phyloP scores from a whole-genome alignment of 2,113 vertebrate species.

The Phaetusa simplex region DNA sequence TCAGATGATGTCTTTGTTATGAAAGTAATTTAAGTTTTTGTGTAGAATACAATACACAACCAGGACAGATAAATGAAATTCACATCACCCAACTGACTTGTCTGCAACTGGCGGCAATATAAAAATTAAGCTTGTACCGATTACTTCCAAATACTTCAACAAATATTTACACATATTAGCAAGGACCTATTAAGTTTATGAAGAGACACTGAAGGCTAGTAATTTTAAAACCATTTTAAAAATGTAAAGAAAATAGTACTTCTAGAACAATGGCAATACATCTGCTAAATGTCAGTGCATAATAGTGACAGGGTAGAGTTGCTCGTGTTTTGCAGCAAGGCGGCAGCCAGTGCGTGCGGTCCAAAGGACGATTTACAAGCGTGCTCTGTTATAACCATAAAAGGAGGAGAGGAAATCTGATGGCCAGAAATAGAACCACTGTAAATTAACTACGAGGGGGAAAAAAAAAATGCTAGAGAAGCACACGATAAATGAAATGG shows the following conservation, averaged over 20 bases:
- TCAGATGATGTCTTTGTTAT: constrained; percentile 43
- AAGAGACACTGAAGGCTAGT: neutral
- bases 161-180: constrained; percentile 1
- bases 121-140: neutral
- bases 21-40: constrained; percentile 42
- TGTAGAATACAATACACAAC: constrained; percentile 16
- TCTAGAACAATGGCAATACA: constrained; percentile 12
- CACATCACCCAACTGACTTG: neutral
- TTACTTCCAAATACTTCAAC: neutral
- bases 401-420: constrained; percentile 60
- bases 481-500: neutral
- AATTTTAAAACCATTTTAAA: neutral
- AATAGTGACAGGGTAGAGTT: neutral
- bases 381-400: constrained; percentile 14
- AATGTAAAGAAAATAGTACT: neutral
- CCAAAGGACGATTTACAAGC: constrained; percentile 22
- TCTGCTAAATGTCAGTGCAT: neutral
- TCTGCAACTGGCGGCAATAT: neutral
- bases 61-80: neutral
- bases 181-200: neutral
- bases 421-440: constrained; percentile 35
- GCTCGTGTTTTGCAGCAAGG: constrained; percentile 26
- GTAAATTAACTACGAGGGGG: neutral
- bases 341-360: neutral
- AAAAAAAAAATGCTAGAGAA: neutral